Conservation (phyloP, 64 coral and sea anemone genomes). For the Pocillopora verrucosa region DNA sequence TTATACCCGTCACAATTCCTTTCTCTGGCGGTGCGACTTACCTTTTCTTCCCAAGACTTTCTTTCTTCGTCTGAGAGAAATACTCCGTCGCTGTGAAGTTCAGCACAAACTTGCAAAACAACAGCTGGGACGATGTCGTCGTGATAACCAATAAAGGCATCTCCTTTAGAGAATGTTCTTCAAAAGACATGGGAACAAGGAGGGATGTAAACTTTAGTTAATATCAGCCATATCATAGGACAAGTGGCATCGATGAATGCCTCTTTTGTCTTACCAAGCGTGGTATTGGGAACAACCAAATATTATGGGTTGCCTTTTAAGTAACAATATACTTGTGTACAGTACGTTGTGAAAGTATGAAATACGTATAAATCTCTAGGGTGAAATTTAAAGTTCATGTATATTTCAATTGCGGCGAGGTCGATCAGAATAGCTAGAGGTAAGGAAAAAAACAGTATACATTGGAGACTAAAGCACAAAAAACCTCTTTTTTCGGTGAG, state of each 20-base stretch:
- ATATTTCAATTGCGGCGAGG: no score
- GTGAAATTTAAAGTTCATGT: no score
- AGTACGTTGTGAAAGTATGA: no score
- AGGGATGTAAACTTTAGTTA: not conserved
- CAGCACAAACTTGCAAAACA: constrained; percentile 53
- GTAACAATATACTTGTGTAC: no score
- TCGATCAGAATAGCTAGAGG: no score
- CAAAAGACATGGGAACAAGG: not conserved
- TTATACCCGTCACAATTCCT: not conserved
- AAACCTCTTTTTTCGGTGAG: constrained; percentile 29
- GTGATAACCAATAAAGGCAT: constrained; percentile 72
- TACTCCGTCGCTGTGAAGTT: constrained; percentile 18
- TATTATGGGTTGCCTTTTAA: no score
- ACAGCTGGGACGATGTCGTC: constrained; percentile 51
- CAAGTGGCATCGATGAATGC: no score
- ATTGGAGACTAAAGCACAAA: not conserved
- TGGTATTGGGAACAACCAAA: no score
- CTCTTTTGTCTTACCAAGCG: no score
- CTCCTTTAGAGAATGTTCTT: constrained; percentile 46
- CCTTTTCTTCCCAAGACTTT: constrained; percentile 48
- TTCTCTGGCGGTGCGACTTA: not conserved
- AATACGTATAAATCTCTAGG: no score
- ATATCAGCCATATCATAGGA: no score
- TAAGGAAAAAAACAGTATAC: no score
- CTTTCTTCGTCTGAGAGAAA: not conserved